Conservation (phyloP, 2,888 invertebrate species). For the Portevinia maculata region DNA sequence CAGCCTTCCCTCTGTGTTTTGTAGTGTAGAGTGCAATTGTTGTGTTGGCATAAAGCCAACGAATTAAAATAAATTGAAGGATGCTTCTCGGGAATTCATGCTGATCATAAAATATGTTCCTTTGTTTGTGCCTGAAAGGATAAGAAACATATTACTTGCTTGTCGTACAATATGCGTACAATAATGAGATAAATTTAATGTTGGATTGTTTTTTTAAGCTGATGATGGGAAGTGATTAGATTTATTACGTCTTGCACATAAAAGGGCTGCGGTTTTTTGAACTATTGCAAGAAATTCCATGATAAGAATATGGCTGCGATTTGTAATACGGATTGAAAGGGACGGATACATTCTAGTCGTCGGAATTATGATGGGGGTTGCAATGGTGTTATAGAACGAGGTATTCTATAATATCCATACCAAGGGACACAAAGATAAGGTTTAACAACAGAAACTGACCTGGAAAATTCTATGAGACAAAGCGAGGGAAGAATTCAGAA, state of each 20-base stretch:
- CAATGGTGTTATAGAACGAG: too few relatives aligned
- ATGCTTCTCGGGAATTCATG: constrained; percentile 45
- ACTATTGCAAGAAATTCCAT: too few relatives aligned
- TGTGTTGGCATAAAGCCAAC: constrained; percentile 69
- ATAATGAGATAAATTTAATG: constrained; percentile 67
- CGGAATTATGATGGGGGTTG: too few relatives aligned
- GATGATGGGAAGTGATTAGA: constrained; percentile 62
- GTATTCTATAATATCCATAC: too few relatives aligned
- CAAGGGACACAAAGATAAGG: too few relatives aligned
- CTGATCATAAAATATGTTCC: constrained; percentile 45
- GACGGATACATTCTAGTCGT: too few relatives aligned
- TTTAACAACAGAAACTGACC: too few relatives aligned
- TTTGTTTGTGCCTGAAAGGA: constrained; percentile 6
- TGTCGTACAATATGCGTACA: constrained; percentile 64
- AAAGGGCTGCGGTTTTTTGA: too few relatives aligned
- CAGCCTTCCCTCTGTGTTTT: constrained; percentile 15
- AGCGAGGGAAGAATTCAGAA: too few relatives aligned
- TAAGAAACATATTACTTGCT: constrained; percentile 60
- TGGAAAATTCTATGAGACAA: too few relatives aligned
- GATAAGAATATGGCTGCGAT: too few relatives aligned
- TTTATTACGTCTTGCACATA: constrained; percentile 38
- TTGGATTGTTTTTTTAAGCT: constrained; percentile 22
- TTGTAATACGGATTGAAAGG: too few relatives aligned
- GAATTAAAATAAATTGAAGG: constrained; percentile 74
- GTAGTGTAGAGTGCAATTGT: constrained; percentile 54